Evolutionary conservation across 2,797 vertebrate genomes (phyloP).

Genomic region (Acridotheres tristis): DNA sequence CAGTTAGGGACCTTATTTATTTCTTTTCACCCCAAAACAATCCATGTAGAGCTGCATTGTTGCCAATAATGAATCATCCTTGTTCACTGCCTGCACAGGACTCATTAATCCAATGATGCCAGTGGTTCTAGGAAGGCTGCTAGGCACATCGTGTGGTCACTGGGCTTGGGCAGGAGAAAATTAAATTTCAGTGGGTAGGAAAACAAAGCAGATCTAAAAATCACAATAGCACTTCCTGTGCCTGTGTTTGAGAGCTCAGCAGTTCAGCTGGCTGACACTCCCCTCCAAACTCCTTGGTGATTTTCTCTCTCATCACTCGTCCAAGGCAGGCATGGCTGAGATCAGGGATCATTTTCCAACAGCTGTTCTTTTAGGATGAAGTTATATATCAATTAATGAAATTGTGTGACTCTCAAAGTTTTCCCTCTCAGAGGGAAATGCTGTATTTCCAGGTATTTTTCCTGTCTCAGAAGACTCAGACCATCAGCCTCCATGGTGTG

Average conservation of each 20-base stretch:
- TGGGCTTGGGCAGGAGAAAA: background rate
- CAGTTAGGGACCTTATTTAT: background rate
- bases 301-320: rapidly evolving
- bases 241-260: background rate
- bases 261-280: rapidly evolving
- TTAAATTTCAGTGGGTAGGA: background rate
- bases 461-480: background rate
- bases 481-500: background rate
- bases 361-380: background rate
- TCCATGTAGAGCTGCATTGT: background rate
- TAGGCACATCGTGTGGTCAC: background rate
- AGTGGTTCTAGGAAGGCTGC: background rate
- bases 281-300: background rate
- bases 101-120: background rate
- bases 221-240: background rate
- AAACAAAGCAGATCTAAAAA: background rate
- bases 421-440: background rate
- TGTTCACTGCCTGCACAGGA: background rate
- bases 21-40: background rate
- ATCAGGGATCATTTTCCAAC: background rate
- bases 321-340: background rate
- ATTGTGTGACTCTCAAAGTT: background rate
- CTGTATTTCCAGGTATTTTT: background rate
- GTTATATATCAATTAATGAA: background rate
- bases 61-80: constrained; percentile 17